A percentile compares a stretch with the other conserved stretches of the same genome.
These are phyloP conservation scores for Lordiphosa collinella DNA, from an alignment of 1,140 invertebrate species.

Conservation along the genomic window DNA sequence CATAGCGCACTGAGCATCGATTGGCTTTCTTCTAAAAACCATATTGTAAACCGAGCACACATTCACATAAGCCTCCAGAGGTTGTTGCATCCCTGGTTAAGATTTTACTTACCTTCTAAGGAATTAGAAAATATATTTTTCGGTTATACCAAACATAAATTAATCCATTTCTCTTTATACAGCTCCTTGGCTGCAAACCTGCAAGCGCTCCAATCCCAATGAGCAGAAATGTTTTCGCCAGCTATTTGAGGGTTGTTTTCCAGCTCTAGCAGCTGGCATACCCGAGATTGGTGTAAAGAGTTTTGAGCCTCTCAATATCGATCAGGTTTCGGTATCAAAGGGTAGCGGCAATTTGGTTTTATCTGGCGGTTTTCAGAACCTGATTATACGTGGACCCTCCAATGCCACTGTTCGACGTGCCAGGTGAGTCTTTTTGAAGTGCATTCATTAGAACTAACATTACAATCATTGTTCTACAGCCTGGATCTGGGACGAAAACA, in stretches of 20 bases:
- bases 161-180: not conserved
- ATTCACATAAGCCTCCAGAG: too few species aligned
- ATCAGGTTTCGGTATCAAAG: slow-evolving; percentile 80
- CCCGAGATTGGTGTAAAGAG: slow-evolving; percentile 80
- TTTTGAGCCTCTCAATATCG: slow-evolving; percentile 80
- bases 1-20: too few species aligned
- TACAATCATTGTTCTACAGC: slow-evolving; percentile 36
- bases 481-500: slow-evolving; percentile 80
- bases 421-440: slow-evolving; percentile 36
- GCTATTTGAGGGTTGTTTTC: slow-evolving; percentile 72
- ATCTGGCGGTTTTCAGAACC: slow-evolving; percentile 79
- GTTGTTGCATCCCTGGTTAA: too few species aligned
- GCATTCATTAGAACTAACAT: too few species aligned
- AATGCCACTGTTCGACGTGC: slow-evolving; percentile 78
- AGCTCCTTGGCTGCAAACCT: slow-evolving; percentile 73
- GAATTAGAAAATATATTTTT: too few species aligned
- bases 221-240: slow-evolving; percentile 73
- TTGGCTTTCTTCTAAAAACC: too few species aligned
- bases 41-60: too few species aligned
- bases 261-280: slow-evolving; percentile 78
- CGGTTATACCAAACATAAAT: too few species aligned
- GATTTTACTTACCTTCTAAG: too few species aligned
- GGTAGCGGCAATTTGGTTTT: slow-evolving; percentile 80
- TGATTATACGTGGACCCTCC: slow-evolving; percentile 80
- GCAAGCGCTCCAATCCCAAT: slow-evolving; percentile 70